phyloP scores from a whole-genome alignment of 2,888 invertebrate species.

The Pogonocherus hispidulus region DNA sequence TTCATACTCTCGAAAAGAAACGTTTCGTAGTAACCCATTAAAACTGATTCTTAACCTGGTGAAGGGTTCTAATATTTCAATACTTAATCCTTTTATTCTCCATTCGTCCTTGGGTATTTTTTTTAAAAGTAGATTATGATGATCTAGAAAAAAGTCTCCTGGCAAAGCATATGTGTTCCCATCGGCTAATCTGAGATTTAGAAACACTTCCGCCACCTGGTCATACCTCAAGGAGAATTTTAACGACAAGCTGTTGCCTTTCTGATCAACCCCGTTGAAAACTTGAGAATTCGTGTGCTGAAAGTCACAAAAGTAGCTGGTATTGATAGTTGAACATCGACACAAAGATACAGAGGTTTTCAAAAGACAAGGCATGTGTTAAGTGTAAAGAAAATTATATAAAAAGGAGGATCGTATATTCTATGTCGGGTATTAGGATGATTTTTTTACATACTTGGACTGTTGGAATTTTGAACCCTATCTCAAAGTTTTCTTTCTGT shows the following conservation, averaged over 20 bases:
- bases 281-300: conserved; percentile 67
- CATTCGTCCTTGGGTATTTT: conserved; percentile 68
- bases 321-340: neutral
- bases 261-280: conserved; percentile 72
- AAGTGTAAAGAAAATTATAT: neutral
- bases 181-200: conserved; percentile 69
- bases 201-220: conserved; percentile 72
- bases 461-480: conserved; percentile 51
- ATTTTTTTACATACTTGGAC: conserved; percentile 58
- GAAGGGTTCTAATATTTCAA: conserved; percentile 76
- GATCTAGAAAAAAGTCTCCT: conserved; percentile 54
- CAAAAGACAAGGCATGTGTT: neutral
- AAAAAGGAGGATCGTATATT: too few relatives aligned
- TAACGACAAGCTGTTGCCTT: conserved; percentile 72
- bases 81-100: conserved; percentile 74
- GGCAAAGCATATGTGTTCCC: conserved; percentile 70
- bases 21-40: conserved; percentile 76
- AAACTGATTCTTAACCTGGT: conserved; percentile 76
- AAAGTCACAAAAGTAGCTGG: conserved; percentile 27
- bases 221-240: conserved; percentile 71
- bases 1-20: conserved; percentile 62
- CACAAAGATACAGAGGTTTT: neutral
- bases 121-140: conserved; percentile 25
- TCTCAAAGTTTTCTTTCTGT: conserved; percentile 49
- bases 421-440: too few relatives aligned